Evolutionary conservation across 2,113 vertebrate species (phyloP).

Genomic region (Mormyrus iriodes): DNA sequence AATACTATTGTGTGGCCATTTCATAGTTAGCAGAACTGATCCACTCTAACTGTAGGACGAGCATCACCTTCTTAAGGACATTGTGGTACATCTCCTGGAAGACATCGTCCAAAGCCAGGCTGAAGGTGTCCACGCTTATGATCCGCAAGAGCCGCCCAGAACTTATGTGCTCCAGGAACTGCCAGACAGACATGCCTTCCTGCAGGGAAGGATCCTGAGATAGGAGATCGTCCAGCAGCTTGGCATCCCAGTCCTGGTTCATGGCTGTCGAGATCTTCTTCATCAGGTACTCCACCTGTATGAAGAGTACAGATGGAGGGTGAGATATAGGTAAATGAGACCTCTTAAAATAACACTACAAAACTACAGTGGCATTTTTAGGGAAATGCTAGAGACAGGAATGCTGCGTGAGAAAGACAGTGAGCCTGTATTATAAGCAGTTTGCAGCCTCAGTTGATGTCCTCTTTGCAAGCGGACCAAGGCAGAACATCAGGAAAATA

Average conservation of each 20-base stretch:
- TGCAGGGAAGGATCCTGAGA: slow-evolving; percentile 44
- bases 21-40: background rate
- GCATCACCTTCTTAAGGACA: slow-evolving; percentile 61
- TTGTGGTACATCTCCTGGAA: slow-evolving; percentile 71
- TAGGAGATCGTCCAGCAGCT: slow-evolving; percentile 51
- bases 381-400: background rate
- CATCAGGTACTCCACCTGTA: slow-evolving; percentile 64
- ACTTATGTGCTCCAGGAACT: slow-evolving; percentile 58
- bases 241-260: slow-evolving; percentile 64
- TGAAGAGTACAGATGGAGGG: background rate
- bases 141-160: slow-evolving; percentile 50
- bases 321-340: background rate
- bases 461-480: background rate
- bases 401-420: background rate
- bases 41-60: background rate
- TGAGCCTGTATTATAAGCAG: background rate
- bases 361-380: background rate
- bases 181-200: slow-evolving; percentile 60
- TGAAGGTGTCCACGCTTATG: slow-evolving; percentile 55
- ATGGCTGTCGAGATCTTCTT: slow-evolving; percentile 65
- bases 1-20: background rate
- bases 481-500: background rate
- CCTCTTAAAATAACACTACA: background rate
- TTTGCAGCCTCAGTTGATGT: background rate
- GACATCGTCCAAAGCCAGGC: slow-evolving; percentile 60